Conservation (phyloP, 2,797 vertebrate genomes). For the Borostomias antarcticus region DNA sequence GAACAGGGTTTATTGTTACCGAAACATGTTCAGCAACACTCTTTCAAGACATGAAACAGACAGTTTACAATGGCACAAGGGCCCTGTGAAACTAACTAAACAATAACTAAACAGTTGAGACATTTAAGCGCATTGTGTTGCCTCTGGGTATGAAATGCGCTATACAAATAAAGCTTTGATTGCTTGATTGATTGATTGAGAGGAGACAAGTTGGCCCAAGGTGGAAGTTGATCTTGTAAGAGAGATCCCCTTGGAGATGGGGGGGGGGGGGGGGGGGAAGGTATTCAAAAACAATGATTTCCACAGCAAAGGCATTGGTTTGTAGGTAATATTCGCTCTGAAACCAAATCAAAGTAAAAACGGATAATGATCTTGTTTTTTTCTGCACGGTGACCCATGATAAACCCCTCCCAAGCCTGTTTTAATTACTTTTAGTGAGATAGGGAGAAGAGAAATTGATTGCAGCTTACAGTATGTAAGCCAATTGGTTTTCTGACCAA, state of each 20-base stretch:
- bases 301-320: constrained; percentile 41
- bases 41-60: too few species aligned
- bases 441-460: constrained; percentile 37
- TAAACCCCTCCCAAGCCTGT: constrained; percentile 48
- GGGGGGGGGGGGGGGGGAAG: too few species aligned
- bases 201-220: too few species aligned
- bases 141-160: too few species aligned
- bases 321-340: constrained; percentile 55
- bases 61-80: too few species aligned
- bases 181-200: too few species aligned
- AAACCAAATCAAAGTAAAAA: constrained; percentile 59
- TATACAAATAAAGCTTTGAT: too few species aligned
- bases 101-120: too few species aligned
- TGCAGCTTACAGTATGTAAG: constrained; percentile 23
- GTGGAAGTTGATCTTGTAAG: constrained; percentile 47
- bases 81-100: too few species aligned
- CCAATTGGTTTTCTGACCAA: not conserved
- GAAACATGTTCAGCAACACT: too few species aligned
- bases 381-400: constrained; percentile 41
- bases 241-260: constrained; percentile 57
- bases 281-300: constrained; percentile 43
- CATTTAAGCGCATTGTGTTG: too few species aligned
- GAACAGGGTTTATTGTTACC: constrained; percentile 15
- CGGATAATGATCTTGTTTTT: constrained; percentile 29
- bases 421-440: constrained; percentile 50